Base-by-base conservation (phyloP, 2,113 vertebrate genomes). In the Lucifuga dentata region DNA sequence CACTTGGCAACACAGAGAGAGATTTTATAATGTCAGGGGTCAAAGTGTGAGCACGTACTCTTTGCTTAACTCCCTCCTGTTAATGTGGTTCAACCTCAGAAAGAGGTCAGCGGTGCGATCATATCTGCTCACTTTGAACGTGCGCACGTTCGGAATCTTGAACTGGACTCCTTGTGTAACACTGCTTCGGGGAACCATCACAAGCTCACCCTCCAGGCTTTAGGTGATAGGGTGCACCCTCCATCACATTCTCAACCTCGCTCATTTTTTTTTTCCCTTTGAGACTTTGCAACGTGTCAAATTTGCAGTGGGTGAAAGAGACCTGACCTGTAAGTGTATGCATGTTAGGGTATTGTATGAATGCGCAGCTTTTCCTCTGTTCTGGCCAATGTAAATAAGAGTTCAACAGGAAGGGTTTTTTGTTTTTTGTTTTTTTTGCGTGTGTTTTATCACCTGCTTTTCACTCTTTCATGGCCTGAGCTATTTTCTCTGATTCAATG, bases 321-420 rank as follows among this genome's bases (percentile, higher is more conserved):
- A 70, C 56, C 56, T 51, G 76, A 80, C 53, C 39, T 73, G 58
- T 71, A 44, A 20, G 51, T 73, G 36, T 70, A 58, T 78, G 62
- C 45, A 58, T 45, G 68, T 68, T 23, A 9, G 24, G 70, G 51
- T 51, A 70, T 61, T 26, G 73, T 76, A 63, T 83, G 81, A 80
- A 81, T 88, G 78, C 64, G 45, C 59, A 68, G 73, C 73, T 85
- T 78, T n/a, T 44, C 71, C 62, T 76, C 65, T 46, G 68, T 82
- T 71, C 49, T 49, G 72, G 61, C 80, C 59, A 29, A 76, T 91
- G 87, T 91, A 89, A 84, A 89, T 90, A 86, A 29, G 71, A 81
- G 59, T 68, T 83, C 29, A 49, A 70, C 73, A 68, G 72, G 64
- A 77, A 60, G 49, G 63, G 57, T 20, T 21, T 76, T 72, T 45